These are phyloP conservation scores for Dicyrtomina minuta DNA, from an alignment of 2,888 invertebrate genomes.

Conservation along the genomic window DNA sequence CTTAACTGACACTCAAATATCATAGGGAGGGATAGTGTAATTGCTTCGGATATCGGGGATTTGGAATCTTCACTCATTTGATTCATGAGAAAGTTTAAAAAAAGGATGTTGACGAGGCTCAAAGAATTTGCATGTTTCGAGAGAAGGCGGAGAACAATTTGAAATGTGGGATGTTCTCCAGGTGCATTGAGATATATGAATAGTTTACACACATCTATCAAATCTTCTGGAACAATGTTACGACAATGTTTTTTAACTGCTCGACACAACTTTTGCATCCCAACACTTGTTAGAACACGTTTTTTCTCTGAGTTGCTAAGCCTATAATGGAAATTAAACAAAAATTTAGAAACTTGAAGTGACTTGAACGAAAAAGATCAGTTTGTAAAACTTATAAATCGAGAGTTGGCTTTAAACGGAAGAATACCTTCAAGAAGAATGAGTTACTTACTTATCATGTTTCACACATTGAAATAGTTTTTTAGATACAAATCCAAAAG, in stretches of 20 bases:
- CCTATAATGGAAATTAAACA: no score
- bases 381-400: no score
- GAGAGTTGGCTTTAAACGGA: no score
- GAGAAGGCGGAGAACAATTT: slow-evolving; percentile 66
- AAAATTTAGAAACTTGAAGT: no score
- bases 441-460: no score
- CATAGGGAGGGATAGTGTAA: slow-evolving; percentile 67
- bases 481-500: no score
- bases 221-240: slow-evolving; percentile 61
- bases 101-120: slow-evolving; percentile 65
- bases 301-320: slow-evolving; percentile 55
- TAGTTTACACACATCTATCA: slow-evolving; percentile 64
- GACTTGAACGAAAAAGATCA: no score
- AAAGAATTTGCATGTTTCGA: slow-evolving; percentile 65
- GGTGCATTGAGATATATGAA: slow-evolving; percentile 64
- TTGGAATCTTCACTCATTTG: slow-evolving; percentile 27
- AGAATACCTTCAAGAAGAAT: no score
- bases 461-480: no score
- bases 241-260: slow-evolving; percentile 63
- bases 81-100: slow-evolving; percentile 64
- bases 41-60: slow-evolving; percentile 64
- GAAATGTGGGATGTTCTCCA: slow-evolving; percentile 63
- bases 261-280: slow-evolving; percentile 64
- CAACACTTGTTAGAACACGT: slow-evolving; percentile 61
- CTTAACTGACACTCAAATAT: slow-evolving; percentile 67